Base-by-base conservation (phyloP, 1,140 invertebrate genomes). In the Heliconius himera region DNA sequence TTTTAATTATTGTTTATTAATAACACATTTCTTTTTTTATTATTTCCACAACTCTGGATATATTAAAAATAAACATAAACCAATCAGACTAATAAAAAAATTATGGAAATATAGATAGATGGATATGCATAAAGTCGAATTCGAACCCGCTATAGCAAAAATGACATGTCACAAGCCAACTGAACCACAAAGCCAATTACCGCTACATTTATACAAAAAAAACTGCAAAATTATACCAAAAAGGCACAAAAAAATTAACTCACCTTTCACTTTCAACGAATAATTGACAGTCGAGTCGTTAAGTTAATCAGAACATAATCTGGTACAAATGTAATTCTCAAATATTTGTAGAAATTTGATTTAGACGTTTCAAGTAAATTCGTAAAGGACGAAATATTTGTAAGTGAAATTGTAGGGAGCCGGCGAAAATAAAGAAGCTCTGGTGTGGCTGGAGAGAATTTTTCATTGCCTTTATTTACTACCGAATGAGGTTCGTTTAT, bases 331-430 rank as follows among this genome's bases (percentile, higher is more conserved):
- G 74, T 81, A 81, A 51, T 38, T 72, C 73, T 87, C 85, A 85
- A 88, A 90, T 89, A 89, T 90, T 91, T 90, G 89, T 83, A 83
- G 81, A 84, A 88, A 83, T 90, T 88, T 89, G 85, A 87, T 85
- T 87, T 87, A 80, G 81, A 82, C 66, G 82, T 22, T 73, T 84
- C 83, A 83, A 83, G 88, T 88, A 90, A 89, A 89, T 89, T 89
- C 85, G 85, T 85, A 87, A 87, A 90, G 84, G 87, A 88, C 86
- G 84, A 87, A 85, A 86, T 81, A 89, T 92, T 92, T 90, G 89
- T 90, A 91, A 90, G 88, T 90, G 83, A 89, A 92, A 92, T 90
- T 80, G 73, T 78, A 84, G 85, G 82, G 83, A 84, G 85, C 79
- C 83, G 76, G 79, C 82, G 84, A 87, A 90, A 90, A 90, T 89